phyloP scores from a whole-genome alignment of 2,797 vertebrate species.

The Falco biarmicus region DNA sequence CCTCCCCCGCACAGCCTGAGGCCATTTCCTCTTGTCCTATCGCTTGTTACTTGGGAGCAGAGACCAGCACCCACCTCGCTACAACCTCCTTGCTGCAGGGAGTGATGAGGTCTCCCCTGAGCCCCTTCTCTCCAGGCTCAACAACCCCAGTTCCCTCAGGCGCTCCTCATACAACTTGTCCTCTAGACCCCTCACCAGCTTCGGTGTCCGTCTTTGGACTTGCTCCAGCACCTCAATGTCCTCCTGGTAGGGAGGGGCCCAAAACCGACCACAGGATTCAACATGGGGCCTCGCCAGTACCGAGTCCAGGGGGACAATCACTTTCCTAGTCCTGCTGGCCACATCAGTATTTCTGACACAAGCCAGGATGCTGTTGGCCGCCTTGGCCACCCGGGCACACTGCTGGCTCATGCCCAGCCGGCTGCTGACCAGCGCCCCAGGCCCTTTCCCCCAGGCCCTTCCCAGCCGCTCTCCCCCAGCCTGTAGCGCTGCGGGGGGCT shows the following conservation, averaged over 20 bases:
- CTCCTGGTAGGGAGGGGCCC: not conserved
- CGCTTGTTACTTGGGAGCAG: no score
- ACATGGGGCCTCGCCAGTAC: not conserved
- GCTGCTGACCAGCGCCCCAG: not conserved
- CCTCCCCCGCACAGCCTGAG: no score
- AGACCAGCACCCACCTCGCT: no score
- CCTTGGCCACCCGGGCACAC: not conserved
- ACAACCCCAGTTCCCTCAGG: not conserved
- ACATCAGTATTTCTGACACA: not conserved
- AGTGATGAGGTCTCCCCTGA: no score
- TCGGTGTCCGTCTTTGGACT: not conserved
- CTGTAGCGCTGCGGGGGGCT: not conserved
- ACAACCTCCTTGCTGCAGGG: not conserved
- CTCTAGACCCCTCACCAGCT: not conserved
- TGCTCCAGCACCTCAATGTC: not conserved
- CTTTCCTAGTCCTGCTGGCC: not conserved
- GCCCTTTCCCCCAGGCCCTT: not conserved
- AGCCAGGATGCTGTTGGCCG: not conserved
- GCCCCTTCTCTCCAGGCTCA: not conserved
- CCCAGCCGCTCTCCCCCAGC: not conserved
- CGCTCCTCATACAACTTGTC: rapidly evolving
- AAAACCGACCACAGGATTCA: not conserved
- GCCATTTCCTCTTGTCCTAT: no score
- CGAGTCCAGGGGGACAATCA: rapidly evolving
- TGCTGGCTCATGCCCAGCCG: not conserved